phyloP scores from a whole-genome alignment of 2,888 invertebrate genomes.

The Apamea epomidion region DNA sequence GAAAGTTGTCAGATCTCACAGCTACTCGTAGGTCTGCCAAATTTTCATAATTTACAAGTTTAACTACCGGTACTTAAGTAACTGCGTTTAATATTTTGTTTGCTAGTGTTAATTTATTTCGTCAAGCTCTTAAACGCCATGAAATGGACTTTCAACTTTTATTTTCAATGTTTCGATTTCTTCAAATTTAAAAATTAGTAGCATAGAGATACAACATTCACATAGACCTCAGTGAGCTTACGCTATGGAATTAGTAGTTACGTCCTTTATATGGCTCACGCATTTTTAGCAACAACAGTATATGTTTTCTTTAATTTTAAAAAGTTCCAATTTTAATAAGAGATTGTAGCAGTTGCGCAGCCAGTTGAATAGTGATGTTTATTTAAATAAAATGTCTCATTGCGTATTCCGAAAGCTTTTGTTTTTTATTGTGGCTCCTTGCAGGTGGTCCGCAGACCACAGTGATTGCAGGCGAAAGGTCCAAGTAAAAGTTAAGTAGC shows the following conservation, averaged over 20 bases:
- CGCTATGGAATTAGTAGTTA: background rate
- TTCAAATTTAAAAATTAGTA: background rate
- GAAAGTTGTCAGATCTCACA: conserved; percentile 74
- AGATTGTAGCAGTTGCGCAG: background rate
- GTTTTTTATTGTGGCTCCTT: conserved; percentile 35
- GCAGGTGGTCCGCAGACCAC: conserved; percentile 58
- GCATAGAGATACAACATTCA: background rate
- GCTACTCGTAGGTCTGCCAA: conserved; percentile 44
- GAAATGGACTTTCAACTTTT: background rate
- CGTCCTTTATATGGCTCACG: background rate
- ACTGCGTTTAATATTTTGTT: conserved; percentile 1
- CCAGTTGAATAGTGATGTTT: conserved; percentile 30
- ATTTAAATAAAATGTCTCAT: conserved; percentile 43
- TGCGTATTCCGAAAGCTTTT: conserved; percentile 25
- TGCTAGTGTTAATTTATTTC: background rate
- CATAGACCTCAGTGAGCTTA: background rate
- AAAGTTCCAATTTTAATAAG: background rate
- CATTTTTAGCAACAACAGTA: background rate
- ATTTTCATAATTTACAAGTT: conserved; percentile 48
- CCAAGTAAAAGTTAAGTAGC: conserved; percentile 42
- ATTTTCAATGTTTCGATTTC: background rate
- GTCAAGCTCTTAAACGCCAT: background rate
- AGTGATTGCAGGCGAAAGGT: conserved; percentile 39
- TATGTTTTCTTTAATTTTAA: background rate
- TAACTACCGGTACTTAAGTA: conserved; percentile 42